A percentile compares a stretch with the other conserved stretches of the same genome.
phyloP scores from a whole-genome alignment of 1,140 invertebrate species.

The Meloidogyne exigua region DNA sequence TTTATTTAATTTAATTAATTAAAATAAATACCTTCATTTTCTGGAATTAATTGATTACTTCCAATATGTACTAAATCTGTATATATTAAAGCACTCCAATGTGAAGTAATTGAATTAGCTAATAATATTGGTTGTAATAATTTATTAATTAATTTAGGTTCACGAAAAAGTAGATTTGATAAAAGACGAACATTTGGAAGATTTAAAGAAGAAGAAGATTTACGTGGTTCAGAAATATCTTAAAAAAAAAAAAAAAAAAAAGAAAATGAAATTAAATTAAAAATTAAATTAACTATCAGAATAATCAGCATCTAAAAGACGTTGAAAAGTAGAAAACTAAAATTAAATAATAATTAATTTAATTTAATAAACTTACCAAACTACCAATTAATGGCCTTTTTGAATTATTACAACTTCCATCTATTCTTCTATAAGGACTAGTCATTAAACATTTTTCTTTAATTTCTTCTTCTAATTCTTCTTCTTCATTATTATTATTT shows the following conservation, averaged over 20 bases:
- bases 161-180: conserved; percentile 50
- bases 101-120: conserved; percentile 36
- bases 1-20: not conserved
- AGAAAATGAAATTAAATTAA: conserved; percentile 24
- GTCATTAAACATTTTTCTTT: conserved; percentile 25
- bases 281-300: conserved; percentile 33
- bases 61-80: conserved; percentile 53
- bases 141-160: conserved; percentile 23
- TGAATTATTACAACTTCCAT: conserved; percentile 50
- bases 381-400: conserved; percentile 35
- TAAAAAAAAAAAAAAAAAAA: conserved; percentile 32
- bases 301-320: conserved; percentile 42
- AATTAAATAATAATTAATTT: not conserved
- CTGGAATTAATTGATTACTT: conserved; percentile 36
- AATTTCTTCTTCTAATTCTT: conserved; percentile 8
- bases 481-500: conserved; percentile 6
- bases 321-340: conserved; percentile 34
- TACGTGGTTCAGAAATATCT: conserved; percentile 44
- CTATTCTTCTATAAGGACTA: conserved; percentile 34
- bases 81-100: conserved; percentile 50
- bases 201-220: conserved; percentile 27
- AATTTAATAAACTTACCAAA: not conserved
- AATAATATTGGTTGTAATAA: not conserved
- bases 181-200: conserved; percentile 48
- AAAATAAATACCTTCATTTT: conserved; percentile 8